A percentile compares a stretch with the other conserved stretches of the same genome.
Evolutionary conservation across 2,797 vertebrate species (phyloP).

Genomic region (Triplophysa yarkandensis): DNA sequence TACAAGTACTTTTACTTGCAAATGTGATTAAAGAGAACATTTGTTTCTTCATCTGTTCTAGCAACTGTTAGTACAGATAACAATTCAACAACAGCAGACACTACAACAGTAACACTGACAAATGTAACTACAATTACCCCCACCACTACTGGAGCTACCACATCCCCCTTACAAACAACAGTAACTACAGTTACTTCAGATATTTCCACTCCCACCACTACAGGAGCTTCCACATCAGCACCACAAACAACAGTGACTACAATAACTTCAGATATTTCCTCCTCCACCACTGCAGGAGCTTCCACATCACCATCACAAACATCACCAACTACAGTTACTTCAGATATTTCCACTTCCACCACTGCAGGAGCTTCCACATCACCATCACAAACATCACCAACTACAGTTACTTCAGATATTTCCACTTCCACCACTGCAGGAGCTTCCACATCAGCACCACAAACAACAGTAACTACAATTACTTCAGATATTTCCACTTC

Average conservation of each 20-base stretch:
- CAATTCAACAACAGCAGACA: too few species aligned
- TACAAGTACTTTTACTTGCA: too few species aligned
- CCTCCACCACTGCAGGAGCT: not conserved
- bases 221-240: not conserved
- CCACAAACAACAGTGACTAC: not conserved
- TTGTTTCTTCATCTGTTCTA: not conserved
- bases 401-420: not conserved
- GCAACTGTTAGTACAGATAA: not conserved
- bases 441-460: not conserved
- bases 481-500: too few species aligned
- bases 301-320: not conserved
- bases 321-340: not conserved
- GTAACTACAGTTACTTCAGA: not conserved
- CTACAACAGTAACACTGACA: not conserved
- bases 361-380: not conserved
- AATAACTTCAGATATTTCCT: not conserved
- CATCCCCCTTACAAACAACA: not conserved
- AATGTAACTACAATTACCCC: too few species aligned
- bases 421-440: too few species aligned
- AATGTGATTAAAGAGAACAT: too few species aligned
- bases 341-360: not conserved
- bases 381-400: not conserved
- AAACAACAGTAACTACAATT: too few species aligned
- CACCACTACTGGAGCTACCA: not conserved
- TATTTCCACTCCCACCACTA: not conserved